A percentile compares a stretch with the other conserved stretches of the same genome.
Conservation (phyloP, 2,888 invertebrate genomes). For the Vanessa cardui region DNA sequence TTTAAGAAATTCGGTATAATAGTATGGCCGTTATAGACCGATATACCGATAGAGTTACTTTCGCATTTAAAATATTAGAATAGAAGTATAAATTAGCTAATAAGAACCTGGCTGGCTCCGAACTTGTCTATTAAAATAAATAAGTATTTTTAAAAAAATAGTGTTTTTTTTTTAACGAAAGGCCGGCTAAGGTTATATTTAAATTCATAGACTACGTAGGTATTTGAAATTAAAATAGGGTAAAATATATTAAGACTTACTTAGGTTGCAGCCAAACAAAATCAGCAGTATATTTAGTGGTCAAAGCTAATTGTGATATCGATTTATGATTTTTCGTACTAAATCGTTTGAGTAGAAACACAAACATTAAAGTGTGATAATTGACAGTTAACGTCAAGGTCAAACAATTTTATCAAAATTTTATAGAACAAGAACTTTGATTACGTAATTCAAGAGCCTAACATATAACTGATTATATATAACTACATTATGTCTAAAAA, state of each 20-base stretch:
- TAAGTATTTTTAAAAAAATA: too few relatives aligned
- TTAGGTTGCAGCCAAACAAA: constrained; percentile 16
- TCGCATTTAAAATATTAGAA: too few relatives aligned
- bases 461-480: too few relatives aligned
- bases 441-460: constrained; percentile 9
- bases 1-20: too few relatives aligned
- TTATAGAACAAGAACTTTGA: constrained; percentile 14
- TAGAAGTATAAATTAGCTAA: too few relatives aligned
- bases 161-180: neutral
- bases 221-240: neutral
- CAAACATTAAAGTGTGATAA: constrained; percentile 17
- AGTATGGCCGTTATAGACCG: too few relatives aligned
- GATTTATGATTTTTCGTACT: neutral
- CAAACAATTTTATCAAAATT: constrained; percentile 2
- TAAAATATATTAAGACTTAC: constrained; percentile 23
- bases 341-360: constrained; percentile 5
- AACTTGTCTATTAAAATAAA: too few relatives aligned
- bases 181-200: neutral
- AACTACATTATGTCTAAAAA: too few relatives aligned
- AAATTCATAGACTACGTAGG: neutral
- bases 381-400: constrained; percentile 20
- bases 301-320: neutral
- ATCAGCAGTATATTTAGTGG: neutral
- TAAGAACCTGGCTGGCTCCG: too few relatives aligned
- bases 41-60: too few relatives aligned